These are phyloP conservation scores for Tyrannus savana DNA, from an alignment of 2,113 vertebrate genomes.

Conservation along the genomic window DNA sequence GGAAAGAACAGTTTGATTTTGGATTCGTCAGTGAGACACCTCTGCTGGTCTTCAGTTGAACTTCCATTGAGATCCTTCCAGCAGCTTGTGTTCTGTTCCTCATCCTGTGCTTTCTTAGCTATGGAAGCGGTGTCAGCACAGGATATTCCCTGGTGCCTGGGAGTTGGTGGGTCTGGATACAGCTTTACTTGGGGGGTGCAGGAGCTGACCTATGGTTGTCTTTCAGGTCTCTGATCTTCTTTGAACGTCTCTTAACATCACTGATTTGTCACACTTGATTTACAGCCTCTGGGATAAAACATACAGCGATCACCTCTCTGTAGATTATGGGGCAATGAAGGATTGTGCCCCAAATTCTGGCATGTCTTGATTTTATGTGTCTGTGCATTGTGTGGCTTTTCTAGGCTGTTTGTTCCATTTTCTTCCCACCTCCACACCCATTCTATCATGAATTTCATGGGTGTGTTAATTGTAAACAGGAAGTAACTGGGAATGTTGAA, in stretches of 20 bases:
- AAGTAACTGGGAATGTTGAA: not conserved
- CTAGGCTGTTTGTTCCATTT: not conserved
- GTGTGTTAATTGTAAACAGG: not conserved
- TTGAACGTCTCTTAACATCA: not conserved
- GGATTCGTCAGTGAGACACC: not conserved
- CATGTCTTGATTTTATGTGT: not conserved
- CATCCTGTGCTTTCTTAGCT: not conserved
- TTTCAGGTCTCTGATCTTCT: not conserved
- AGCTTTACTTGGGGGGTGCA: not conserved
- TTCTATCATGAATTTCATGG: not conserved
- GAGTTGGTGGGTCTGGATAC: not conserved
- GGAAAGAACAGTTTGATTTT: not conserved
- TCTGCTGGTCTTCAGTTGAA: not conserved
- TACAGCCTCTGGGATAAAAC: not conserved
- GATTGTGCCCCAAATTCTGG: not conserved
- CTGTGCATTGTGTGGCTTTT: not conserved
- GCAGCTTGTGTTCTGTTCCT: not conserved
- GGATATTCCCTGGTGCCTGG: not conserved
- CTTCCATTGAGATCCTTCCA: not conserved
- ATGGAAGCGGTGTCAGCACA: not conserved
- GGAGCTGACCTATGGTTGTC: not conserved
- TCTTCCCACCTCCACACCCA: not conserved
- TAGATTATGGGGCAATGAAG: not conserved
- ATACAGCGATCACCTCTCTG: not conserved
- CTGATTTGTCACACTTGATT: not conserved